phyloP scores from a whole-genome alignment of 1,140 invertebrate genomes.

The Cydia fagiglandana region DNA sequence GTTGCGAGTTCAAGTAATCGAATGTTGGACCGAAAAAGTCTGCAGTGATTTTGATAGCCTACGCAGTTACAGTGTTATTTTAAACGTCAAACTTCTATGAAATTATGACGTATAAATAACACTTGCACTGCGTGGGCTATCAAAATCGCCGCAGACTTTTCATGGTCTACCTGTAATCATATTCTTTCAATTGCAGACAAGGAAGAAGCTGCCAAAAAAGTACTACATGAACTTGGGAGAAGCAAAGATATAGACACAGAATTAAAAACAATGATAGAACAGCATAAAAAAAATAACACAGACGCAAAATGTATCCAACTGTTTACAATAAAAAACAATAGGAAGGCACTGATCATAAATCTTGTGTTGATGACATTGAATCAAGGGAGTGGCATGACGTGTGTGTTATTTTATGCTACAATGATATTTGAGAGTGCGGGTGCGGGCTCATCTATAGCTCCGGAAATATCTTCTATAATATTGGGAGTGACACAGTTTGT shows the following conservation, averaged over 20 bases:
- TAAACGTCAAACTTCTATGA: no score
- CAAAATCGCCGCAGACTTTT: no score
- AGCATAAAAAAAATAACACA: background rate
- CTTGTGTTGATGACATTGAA: background rate
- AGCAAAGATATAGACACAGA: conserved; percentile 6
- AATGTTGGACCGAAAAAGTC: no score
- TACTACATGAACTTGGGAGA: background rate
- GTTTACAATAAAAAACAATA: background rate
- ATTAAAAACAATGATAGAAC: conserved; percentile 16
- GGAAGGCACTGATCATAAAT: background rate
- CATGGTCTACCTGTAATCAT: no score
- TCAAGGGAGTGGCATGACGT: background rate
- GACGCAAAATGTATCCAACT: background rate
- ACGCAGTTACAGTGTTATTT: no score
- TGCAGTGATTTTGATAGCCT: no score
- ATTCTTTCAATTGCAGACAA: background rate
- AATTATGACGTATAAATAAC: no score
- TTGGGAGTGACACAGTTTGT: conserved; percentile 1
- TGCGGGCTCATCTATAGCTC: background rate
- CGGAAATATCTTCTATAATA: background rate
- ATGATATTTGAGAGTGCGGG: background rate
- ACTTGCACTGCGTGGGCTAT: no score
- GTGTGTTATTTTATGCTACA: background rate
- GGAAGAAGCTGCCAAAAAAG: background rate
- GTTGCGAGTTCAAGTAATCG: no score